Evolutionary conservation across 2,797 vertebrate genomes (phyloP), one percentile per base, ranked within the genome.

Genomic region (Anolis apletophallus): DNA sequence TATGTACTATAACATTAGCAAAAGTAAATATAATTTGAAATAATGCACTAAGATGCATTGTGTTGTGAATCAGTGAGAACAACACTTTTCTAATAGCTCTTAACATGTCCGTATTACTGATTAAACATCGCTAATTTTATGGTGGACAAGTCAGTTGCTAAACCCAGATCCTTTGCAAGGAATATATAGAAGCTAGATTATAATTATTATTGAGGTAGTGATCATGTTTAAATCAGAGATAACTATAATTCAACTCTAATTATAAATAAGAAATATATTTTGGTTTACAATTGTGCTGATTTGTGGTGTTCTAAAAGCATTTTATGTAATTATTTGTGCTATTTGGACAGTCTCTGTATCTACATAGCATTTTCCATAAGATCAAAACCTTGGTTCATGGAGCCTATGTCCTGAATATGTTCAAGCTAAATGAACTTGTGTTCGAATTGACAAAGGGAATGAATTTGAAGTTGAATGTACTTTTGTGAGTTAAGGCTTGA

Each of bases 1-100:
- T 1, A 80, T 88, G 86, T 89, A 79, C 77, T 90, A 40, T 52
- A 76, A 54, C 80, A 74, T 90, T 87, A 0, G 68, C 88, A 46
- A 88, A 94, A 89, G 16, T 50, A 32, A 80, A 6, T 50, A 21
- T 57, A 46, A 29, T 52, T 80, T 80, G 80, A 88, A 59, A 19
- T 88, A 88, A 85, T 71, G 52, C 72, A 69, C 12, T 11, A 34
- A 34, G 57, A 83, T 68, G 19, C 59, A 54, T 14, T 67, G 85
- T 34, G 12, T 19, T 34, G 54, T 23, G 83, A 74, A 75, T 36
- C 29, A 87, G 16, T n/a, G 9, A 50, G 34, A 71, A 81, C 87
- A 88, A 54, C 26, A 34, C 32, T 55, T 46, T 67, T 50, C 40
- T 67, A 71, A 17, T 81, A 79, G n/a, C 26, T 32, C 54, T 46